Evolutionary conservation across 1,140 invertebrate species (phyloP), one percentile per base, ranked within the genome.

Genomic region (Drosophila asahinai): DNA sequence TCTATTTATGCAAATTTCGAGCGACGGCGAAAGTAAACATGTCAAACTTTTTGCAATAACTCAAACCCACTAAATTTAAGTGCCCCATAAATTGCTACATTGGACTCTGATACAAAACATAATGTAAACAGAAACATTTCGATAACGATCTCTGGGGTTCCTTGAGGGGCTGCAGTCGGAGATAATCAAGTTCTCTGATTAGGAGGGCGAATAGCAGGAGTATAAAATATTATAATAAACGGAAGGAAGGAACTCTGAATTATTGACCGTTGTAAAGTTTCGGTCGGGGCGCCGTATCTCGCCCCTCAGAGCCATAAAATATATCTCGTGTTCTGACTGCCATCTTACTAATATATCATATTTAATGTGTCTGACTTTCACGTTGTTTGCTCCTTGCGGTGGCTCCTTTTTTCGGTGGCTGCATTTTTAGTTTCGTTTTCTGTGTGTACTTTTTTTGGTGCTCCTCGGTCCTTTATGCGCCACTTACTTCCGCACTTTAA

Each of bases 401-500:
- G 54, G 43, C 27, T 30, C 27, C 27, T 47, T 66, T 78, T 79
- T 62, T 45, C 15, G 54, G 27, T 27, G 5, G 55, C 63, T 70
- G 64, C 64, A 80, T 79, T 79, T 83, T 83, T 76, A 83, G 81
- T 83, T 82, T 77, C 43, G 45, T 36, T 45, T 57, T 59, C 15
- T 52, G 40, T 66, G 33, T 70, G 22, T 65, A 55, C n/a, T 72
- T 64, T 49, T 62, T 62, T 57, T 60, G 38, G 38, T 15, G 30
- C 8, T 33, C 30, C 30, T 58, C 22, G 42, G 47, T 71, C 65
- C 65, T 89, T 83, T 76, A 74, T 89, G 77, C 77, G 68, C 52
- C 73, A 89, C 61, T 89, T 83, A 89, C 83, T 89, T 87, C 84
- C 84, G 84, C 63, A 57, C 84, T 87, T 87, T 89, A 87, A 87